phyloP scores from a whole-genome alignment of 2,888 invertebrate species.

The Schrankia costaestrigalis region DNA sequence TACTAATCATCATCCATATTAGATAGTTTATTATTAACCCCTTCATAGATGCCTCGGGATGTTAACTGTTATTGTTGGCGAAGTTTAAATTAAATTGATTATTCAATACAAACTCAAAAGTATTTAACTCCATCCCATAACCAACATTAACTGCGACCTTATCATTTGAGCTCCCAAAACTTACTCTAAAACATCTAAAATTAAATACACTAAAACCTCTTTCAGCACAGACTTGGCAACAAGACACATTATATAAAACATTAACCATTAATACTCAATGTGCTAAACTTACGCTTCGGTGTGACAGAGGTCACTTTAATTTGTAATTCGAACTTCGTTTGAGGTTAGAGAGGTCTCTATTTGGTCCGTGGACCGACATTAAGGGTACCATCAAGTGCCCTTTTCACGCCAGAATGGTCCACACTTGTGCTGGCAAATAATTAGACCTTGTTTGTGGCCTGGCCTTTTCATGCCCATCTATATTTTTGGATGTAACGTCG shows the following conservation, averaged over 20 bases:
- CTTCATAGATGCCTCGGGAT: too few relatives aligned
- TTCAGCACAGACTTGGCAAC: slow-evolving; percentile 6
- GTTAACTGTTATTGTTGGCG: too few relatives aligned
- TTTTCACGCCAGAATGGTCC: slow-evolving; percentile 37
- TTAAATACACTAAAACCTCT: slow-evolving; percentile 11
- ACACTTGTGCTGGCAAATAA: slow-evolving; percentile 50
- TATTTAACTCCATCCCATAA: not conserved
- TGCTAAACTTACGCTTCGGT: slow-evolving; percentile 26
- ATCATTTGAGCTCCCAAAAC: slow-evolving; percentile 2
- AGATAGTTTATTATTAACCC: too few relatives aligned
- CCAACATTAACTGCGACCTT: not conserved
- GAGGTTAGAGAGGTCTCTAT: slow-evolving; percentile 56
- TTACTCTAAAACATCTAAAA: slow-evolving; percentile 1
- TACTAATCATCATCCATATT: too few relatives aligned
- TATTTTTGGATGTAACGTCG: slow-evolving; percentile 18
- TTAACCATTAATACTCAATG: slow-evolving; percentile 17
- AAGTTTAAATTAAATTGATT: too few relatives aligned
- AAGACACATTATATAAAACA: slow-evolving; percentile 22
- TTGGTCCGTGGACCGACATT: slow-evolving; percentile 46
- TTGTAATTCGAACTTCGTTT: slow-evolving; percentile 64
- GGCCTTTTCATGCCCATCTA: slow-evolving; percentile 16
- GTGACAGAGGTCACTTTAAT: slow-evolving; percentile 49
- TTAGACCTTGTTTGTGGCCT: slow-evolving; percentile 44
- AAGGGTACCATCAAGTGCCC: slow-evolving; percentile 41
- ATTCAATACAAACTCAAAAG: not conserved